These are phyloP conservation scores for Cassiopea andromeda DNA, from an alignment of 30 jellyfish, hydroid and myxozoan species.

Conservation along the genomic window DNA sequence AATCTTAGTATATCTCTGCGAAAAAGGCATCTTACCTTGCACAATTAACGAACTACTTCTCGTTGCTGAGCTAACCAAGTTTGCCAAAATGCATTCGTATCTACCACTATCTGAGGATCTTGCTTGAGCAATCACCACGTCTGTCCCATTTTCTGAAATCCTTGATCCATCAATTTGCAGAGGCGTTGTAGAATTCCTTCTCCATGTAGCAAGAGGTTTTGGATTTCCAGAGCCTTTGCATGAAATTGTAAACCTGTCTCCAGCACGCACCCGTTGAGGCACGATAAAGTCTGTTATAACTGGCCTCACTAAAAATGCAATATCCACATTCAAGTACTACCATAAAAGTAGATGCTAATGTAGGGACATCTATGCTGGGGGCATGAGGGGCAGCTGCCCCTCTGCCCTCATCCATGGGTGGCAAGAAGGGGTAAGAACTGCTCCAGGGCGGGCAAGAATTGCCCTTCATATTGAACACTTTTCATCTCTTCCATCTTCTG, in stretches of 20 bases:
- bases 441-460: too few relatives aligned
- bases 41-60: constrained; percentile 31
- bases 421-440: too few relatives aligned
- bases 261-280: constrained; percentile 21
- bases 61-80: constrained; percentile 25
- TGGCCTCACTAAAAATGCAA: constrained; percentile 25
- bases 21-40: constrained; percentile 30
- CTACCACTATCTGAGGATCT: constrained; percentile 50
- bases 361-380: too few relatives aligned
- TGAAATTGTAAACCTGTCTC: constrained; percentile 25
- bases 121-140: constrained; percentile 27
- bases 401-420: too few relatives aligned
- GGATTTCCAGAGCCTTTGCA: constrained; percentile 68
- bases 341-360: too few relatives aligned
- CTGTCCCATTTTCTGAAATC: background rate
- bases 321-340: too few relatives aligned
- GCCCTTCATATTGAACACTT: too few relatives aligned
- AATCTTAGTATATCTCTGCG: too few relatives aligned
- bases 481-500: too few relatives aligned
- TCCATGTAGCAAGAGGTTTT: constrained; percentile 35
- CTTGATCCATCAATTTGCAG: constrained; percentile 26
- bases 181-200: constrained; percentile 22
- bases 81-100: constrained; percentile 41
- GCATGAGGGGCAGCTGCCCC: too few relatives aligned
- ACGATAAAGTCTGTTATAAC: constrained; percentile 26